Evolutionary conservation across 2,113 vertebrate species (phyloP), one percentile per base, ranked within the genome.

Genomic region (Albula goreensis): DNA sequence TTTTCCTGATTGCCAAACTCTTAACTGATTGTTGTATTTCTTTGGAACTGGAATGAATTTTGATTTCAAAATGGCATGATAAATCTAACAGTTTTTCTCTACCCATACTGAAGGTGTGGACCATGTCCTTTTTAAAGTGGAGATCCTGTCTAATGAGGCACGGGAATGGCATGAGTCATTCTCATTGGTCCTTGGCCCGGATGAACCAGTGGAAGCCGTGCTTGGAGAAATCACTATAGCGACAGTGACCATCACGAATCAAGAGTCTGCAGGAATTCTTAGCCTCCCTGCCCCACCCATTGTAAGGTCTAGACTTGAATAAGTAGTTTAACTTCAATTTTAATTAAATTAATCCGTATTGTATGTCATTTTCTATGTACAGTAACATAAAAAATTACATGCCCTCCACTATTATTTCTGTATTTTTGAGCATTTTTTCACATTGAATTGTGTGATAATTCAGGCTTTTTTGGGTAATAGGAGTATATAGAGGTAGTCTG

Each of bases 81-180:
- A 31, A 41, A 74, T 57, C 5, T 10, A 66, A 5, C 50, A 12
- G 9, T 5, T 78, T 87, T 0, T 70, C 41, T 50, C 17, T 56
- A 4, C 85, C 31, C 88, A 2, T 84, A 57, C 2, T 81, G 0
- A 86, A 99, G 98, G 97, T 2, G 89, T 98, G 94, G 96, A 97
- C 90, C 96, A 97, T 89, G 94, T 97, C 87, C 87, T 97, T 50
- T 99, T 99, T 89, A 98, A 98, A 90, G 97, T 99, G 41, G 98
- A 99, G 90, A 97, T 99, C 88, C 94, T 99, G 91, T 99, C 98
- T 88, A 99, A 99, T 0, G 98, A 99, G 89, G 98, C 99, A 91
- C 91, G 97, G 85, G 98, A 99, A 86, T 99, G 98, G 98, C 98
- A 99, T 0, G 98, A 99, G 87, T 99, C 98, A 19, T 98, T 99